Base-by-base conservation (phyloP, 2,797 vertebrate genomes). In the Parotocinclus haroldoi region DNA sequence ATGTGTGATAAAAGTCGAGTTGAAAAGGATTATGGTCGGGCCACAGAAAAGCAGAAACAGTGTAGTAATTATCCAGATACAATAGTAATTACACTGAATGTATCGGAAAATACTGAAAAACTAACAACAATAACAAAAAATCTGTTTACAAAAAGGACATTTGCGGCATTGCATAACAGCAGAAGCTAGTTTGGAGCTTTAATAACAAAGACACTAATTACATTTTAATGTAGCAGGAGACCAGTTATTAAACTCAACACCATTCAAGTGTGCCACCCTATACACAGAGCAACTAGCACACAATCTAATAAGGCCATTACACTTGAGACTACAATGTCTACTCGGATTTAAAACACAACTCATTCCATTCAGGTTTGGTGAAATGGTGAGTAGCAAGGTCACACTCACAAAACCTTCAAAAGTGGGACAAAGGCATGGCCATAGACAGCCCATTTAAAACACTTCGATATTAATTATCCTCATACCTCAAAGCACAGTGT, bases 191-290 rank as follows among this genome's bases (percentile, higher is more conserved):
- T 9, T 11, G 8, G 10, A 51, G 37, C 38, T 18, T 40, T 11
- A 40, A 38, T 42, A 63, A 52, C 60, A 63, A 42, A 63, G 38
- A 40, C 9, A 48, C 27, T 63, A 63, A 63, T 53, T 63, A 40
- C n/a, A 38, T 18, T 52, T 40, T 42, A 52, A 63, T 52, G 46
- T 8, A 14, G 14, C 50, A 16, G 14, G 40, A 48, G 48, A 64
- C 44, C 55, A 63, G 3, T 48, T 38, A 65, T 59, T 54, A 16
- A 54, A 19, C 54, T 54, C 40, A 27, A 7, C 17, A 9, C 38
- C n/a, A 10, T 63, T 44, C 12, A 55, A 54, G 16, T 12, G 50
- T 8, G 44, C 46, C 52, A 16, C 9, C 37, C 46, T 45, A 12
- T 14, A 45, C 10, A 51, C 37, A 37, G 45, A 18, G 50, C 40